Conservation (phyloP, 2,113 vertebrate genomes). For the Zapornia atra region DNA sequence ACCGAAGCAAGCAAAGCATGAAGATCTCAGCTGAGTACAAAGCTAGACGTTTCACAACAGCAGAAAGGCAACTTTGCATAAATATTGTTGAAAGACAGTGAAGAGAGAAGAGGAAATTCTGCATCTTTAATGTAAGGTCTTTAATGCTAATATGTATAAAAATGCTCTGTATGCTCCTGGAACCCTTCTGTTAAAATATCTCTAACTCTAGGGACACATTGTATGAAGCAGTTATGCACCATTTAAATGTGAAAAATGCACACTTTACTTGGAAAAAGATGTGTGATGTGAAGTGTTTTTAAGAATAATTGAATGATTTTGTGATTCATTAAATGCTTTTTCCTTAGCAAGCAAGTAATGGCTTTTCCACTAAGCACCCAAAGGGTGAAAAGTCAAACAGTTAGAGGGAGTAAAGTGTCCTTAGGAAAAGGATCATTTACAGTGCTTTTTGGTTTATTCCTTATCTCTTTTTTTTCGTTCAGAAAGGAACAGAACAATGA, state of each 20-base stretch:
- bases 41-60: background rate
- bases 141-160: slow-evolving; percentile 41
- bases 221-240: slow-evolving; percentile 38
- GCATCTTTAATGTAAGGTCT: slow-evolving; percentile 7
- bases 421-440: background rate
- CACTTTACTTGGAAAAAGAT: slow-evolving; percentile 62
- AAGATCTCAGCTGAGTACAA: background rate
- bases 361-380: slow-evolving; percentile 36
- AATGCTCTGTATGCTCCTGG: background rate
- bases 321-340: slow-evolving; percentile 66
- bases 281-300: slow-evolving; percentile 57
- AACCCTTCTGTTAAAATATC: slow-evolving; percentile 32
- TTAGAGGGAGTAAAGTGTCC: background rate
- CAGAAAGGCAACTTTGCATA: slow-evolving; percentile 19
- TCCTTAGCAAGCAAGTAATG: slow-evolving; percentile 46
- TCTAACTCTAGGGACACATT: slow-evolving; percentile 37
- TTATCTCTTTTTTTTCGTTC: slow-evolving; percentile 10
- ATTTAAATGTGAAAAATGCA: slow-evolving; percentile 68
- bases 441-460: slow-evolving; percentile 23
- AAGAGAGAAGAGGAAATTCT: slow-evolving; percentile 49
- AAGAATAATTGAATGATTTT: slow-evolving; percentile 66
- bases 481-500: background rate
- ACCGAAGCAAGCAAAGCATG: background rate
- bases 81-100: slow-evolving; percentile 54
- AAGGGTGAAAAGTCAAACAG: slow-evolving; percentile 52